Evolutionary conservation across 2,113 vertebrate species (phyloP).

Genomic region (Puntigrus tetrazona): DNA sequence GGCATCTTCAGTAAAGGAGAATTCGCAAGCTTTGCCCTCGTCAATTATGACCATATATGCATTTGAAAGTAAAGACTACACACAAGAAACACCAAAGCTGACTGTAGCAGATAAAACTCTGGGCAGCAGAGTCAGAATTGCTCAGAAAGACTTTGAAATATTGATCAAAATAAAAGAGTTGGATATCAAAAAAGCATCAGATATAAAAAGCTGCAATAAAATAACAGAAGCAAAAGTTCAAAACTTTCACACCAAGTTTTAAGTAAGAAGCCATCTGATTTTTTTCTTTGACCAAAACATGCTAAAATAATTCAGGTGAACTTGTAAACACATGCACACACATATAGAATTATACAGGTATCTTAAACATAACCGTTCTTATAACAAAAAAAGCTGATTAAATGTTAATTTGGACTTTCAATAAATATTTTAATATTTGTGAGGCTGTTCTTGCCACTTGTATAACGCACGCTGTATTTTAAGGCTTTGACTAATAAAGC

Average conservation of each 20-base stretch:
- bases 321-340: neutral
- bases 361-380: neutral
- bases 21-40: neutral
- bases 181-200: neutral
- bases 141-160: slow-evolving; percentile 15
- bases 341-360: too few species aligned
- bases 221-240: slow-evolving; percentile 10
- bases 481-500: slow-evolving; percentile 3
- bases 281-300: neutral
- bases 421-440: slow-evolving; percentile 1
- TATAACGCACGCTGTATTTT: neutral
- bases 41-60: neutral
- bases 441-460: neutral
- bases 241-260: neutral
- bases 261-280: neutral
- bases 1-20: neutral
- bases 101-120: neutral
- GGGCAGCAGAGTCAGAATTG: neutral
- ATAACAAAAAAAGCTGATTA: neutral
- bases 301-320: neutral
- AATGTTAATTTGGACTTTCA: neutral
- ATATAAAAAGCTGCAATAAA: neutral
- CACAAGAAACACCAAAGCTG: neutral
- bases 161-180: slow-evolving; percentile 19
- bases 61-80: slow-evolving; percentile 11